phyloP scores from a whole-genome alignment of 2,888 invertebrate species.

The Stratiomys singularior region DNA sequence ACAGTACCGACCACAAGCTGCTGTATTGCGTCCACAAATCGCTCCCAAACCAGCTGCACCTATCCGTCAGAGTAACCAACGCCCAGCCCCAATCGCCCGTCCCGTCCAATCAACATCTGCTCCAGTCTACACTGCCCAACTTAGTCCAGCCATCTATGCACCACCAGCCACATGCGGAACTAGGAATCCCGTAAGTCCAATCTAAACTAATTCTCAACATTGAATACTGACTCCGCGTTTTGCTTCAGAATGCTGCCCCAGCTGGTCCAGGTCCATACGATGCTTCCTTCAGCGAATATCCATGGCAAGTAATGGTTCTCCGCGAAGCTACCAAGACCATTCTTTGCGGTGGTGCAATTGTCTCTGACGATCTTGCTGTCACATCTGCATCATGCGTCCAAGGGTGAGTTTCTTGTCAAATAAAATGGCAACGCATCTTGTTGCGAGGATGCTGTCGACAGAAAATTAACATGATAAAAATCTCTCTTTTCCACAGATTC shows the following conservation, averaged over 20 bases:
- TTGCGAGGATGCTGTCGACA: too few relatives aligned
- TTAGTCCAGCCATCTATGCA: constrained; percentile 45
- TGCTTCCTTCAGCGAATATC: constrained; percentile 82
- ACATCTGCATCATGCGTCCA: constrained; percentile 85
- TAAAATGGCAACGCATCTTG: neutral
- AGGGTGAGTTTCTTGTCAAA: constrained; percentile 68
- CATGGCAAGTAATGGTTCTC: constrained; percentile 88
- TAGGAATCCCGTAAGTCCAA: constrained; percentile 55
- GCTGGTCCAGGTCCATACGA: constrained; percentile 68
- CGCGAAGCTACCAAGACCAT: constrained; percentile 77
- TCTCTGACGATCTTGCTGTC: constrained; percentile 77
- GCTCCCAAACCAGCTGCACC: constrained; percentile 37
- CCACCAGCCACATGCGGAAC: constrained; percentile 53
- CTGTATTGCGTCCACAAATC: neutral
- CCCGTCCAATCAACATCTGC: neutral
- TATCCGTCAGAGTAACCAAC: constrained; percentile 5
- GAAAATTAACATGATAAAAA: neutral
- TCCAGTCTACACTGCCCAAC: constrained; percentile 19
- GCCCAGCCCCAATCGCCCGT: neutral
- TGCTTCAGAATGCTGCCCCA: constrained; percentile 60
- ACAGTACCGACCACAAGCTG: constrained; percentile 66
- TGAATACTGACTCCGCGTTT: neutral
- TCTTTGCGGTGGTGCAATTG: constrained; percentile 83
- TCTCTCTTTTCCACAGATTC: constrained; percentile 64
- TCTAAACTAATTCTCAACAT: neutral